phyloP scores from a whole-genome alignment of 23 tunicate species.

The Trididemnum miniatum region DNA sequence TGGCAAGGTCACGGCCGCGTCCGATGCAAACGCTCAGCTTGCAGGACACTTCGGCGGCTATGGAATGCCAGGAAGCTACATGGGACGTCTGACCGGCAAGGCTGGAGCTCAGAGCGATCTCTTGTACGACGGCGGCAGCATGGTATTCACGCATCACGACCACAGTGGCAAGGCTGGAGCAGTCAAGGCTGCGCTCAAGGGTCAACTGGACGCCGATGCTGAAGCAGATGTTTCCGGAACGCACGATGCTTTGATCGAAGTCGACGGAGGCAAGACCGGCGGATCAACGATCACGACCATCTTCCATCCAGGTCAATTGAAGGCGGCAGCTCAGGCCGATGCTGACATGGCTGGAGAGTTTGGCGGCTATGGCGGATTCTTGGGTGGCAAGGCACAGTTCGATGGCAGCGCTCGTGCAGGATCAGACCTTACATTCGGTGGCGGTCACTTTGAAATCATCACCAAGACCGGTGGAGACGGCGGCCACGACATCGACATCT shows the following conservation, averaged over 20 bases:
- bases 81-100: background rate
- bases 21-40: background rate
- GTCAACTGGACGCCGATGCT: background rate
- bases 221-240: background rate
- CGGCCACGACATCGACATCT: background rate
- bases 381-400: constrained; percentile 10
- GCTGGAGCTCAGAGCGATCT: constrained; percentile 15
- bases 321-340: background rate
- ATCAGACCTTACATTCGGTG: background rate
- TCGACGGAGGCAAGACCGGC: constrained; percentile 17
- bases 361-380: background rate
- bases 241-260: background rate
- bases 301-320: constrained; percentile 10
- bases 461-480: background rate
- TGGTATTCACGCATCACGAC: background rate
- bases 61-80: background rate
- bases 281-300: background rate
- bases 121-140: background rate
- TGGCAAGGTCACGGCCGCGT: constrained; percentile 6
- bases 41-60: background rate
- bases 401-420: background rate
- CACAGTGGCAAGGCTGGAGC: background rate
- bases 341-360: background rate
- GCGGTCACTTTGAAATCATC: background rate
- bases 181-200: constrained; percentile 12